These are phyloP conservation scores for Neoascia interrupta DNA, from an alignment of 2,888 invertebrate species.

Conservation along the genomic window DNA sequence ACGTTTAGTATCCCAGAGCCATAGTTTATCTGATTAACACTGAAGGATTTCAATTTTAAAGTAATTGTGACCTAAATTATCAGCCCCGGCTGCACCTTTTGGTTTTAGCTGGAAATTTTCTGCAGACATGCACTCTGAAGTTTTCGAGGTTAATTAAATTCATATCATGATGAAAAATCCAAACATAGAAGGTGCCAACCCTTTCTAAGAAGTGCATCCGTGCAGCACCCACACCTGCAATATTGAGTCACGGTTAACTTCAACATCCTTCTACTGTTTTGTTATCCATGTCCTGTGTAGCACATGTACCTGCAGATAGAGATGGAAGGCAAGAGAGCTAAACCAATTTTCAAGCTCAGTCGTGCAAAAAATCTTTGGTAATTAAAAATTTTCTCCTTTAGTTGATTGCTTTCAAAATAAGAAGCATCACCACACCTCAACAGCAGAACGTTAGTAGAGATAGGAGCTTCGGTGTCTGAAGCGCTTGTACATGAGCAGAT, in stretches of 20 bases:
- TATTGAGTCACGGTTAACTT: slow-evolving; percentile 19
- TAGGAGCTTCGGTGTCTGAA: background rate
- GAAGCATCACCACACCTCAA: slow-evolving; percentile 21
- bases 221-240: slow-evolving; percentile 12
- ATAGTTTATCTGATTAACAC: slow-evolving; percentile 63
- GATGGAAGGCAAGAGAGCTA: slow-evolving; percentile 12
- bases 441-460: slow-evolving; percentile 1
- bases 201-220: slow-evolving; percentile 9
- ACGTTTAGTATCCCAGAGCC: slow-evolving; percentile 38
- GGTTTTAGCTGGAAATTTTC: slow-evolving; percentile 71
- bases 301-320: background rate
- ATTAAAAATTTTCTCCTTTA: slow-evolving; percentile 64
- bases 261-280: background rate
- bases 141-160: slow-evolving; percentile 77
- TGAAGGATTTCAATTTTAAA: slow-evolving; percentile 65
- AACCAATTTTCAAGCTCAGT: slow-evolving; percentile 72
- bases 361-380: slow-evolving; percentile 71
- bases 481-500: background rate
- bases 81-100: slow-evolving; percentile 35
- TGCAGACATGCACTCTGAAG: slow-evolving; percentile 75
- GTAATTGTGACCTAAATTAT: slow-evolving; percentile 66
- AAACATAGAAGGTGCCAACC: slow-evolving; percentile 24
- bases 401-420: slow-evolving; percentile 57
- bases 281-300: slow-evolving; percentile 9
- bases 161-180: slow-evolving; percentile 74